Conservation (phyloP, 1,140 invertebrate species). For the Cecropterus lyciades region DNA sequence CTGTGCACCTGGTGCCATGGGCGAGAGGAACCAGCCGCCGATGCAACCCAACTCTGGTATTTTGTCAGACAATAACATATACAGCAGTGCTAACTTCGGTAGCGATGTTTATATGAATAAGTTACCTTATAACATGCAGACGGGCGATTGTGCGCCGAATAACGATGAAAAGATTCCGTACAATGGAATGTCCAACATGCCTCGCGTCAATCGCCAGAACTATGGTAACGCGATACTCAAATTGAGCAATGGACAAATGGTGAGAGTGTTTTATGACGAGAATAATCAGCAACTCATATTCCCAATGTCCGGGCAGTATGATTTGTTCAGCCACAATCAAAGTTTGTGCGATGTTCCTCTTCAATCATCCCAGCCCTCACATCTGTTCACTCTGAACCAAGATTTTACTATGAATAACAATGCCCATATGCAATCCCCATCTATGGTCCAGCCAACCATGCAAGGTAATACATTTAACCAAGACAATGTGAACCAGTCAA, state of each 20-base stretch:
- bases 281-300: constrained; percentile 77
- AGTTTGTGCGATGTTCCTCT: constrained; percentile 59
- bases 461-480: constrained; percentile 53
- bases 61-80: constrained; percentile 67
- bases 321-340: constrained; percentile 73
- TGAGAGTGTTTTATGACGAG: constrained; percentile 76
- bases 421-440: constrained; percentile 51
- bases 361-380: constrained; percentile 52
- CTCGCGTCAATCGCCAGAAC: constrained; percentile 60
- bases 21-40: constrained; percentile 59
- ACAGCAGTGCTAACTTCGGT: constrained; percentile 57
- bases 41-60: constrained; percentile 51
- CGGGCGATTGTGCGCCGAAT: constrained; percentile 53
- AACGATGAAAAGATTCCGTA: constrained; percentile 63
- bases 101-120: constrained; percentile 75
- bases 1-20: constrained; percentile 61
- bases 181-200: constrained; percentile 56
- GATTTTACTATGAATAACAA: constrained; percentile 64
- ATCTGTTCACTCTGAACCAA: constrained; percentile 66
- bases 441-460: constrained; percentile 42
- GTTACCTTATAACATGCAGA: constrained; percentile 58
- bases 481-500: constrained; percentile 54
- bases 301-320: constrained; percentile 77
- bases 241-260: constrained; percentile 73
- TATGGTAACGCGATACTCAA: constrained; percentile 77